These are phyloP conservation scores for Drosophila chauvacae DNA, from an alignment of 1,140 invertebrate species.

Conservation along the genomic window DNA sequence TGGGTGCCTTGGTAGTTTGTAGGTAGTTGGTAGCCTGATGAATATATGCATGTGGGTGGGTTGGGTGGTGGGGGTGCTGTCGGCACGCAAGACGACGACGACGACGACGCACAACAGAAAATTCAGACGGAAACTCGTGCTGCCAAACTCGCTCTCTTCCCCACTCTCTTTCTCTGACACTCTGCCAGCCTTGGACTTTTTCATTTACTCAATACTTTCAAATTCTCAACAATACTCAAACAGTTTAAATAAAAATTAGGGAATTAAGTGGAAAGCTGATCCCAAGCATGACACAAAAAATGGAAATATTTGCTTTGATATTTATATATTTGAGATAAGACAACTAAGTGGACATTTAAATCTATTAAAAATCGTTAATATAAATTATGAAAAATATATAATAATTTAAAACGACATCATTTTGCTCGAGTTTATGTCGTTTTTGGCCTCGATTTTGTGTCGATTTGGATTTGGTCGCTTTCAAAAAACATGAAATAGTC, in stretches of 20 bases:
- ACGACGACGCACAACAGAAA: conserved; percentile 11
- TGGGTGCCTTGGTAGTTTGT: conserved; percentile 1
- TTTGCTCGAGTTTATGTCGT: background rate
- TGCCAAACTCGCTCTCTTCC: conserved; percentile 12
- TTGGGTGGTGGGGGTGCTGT: conserved; percentile 3
- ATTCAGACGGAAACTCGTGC: conserved; percentile 20
- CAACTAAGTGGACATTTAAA: background rate
- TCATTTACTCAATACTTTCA: background rate
- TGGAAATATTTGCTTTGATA: background rate
- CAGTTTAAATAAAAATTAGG: background rate
- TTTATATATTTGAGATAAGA: background rate
- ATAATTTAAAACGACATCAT: background rate
- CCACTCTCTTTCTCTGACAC: background rate
- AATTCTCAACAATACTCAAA: background rate
- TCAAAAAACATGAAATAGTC: background rate
- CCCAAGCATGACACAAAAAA: background rate
- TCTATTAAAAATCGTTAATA: background rate
- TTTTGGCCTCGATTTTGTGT: background rate
- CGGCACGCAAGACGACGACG: conserved; percentile 39
- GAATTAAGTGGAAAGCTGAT: background rate
- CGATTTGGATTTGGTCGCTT: too few relatives aligned
- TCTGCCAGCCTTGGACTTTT: conserved; percentile 17
- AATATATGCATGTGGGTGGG: background rate
- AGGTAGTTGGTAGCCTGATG: background rate
- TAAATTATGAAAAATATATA: background rate